Evolutionary conservation across 2,797 vertebrate genomes (phyloP), one percentile per base, ranked within the genome.

Genomic region (Esox masquinongy): DNA sequence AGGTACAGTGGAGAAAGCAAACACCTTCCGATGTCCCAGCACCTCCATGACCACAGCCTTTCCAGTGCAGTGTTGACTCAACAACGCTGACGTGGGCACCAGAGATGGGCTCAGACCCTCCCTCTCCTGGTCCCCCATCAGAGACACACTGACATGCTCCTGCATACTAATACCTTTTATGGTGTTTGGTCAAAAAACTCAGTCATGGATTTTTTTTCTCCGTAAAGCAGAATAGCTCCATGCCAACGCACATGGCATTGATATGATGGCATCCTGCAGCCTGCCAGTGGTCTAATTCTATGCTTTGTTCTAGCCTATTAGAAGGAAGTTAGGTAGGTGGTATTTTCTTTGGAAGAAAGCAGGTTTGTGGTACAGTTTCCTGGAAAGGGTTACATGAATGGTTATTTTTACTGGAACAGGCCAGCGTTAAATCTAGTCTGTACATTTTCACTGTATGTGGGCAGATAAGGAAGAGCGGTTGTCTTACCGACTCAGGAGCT

Each of bases 401-500:
- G 31, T 16, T 0, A 4, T 7, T 3, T 49, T 31, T 36, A 43
- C 3, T 73, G 3, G 36, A 2, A 16, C 70, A 74, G 15, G 5
- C 19, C 59, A 66, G 15, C 39, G 12, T 3, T 5, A 8, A 47
- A 47, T 47, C 9, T 8, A 47, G 43, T 14, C 43, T 34, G 36
- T 39, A 29, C 39, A 51, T 61, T 68, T 22, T 47, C 63, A 16
- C 17, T 3, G 16, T 16, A 8, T n/a, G 17, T n/a, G 4, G 50
- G 50, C 4, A 19, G 5, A 19, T 17, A 14, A 49, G 29, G 29
- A 39, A 4, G 51, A 16, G 0, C 61, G 50, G 34, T 56, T 78
- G 61, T 85, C 92, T 86, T 92, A 99, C 98, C 78, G 97, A 99
- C 86, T 99, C 98, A 0, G 98, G 98, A 66, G 97, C 97, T 92